These are phyloP conservation scores for Aromia moschata DNA, from an alignment of 2,888 invertebrate genomes.

Conservation along the genomic window DNA sequence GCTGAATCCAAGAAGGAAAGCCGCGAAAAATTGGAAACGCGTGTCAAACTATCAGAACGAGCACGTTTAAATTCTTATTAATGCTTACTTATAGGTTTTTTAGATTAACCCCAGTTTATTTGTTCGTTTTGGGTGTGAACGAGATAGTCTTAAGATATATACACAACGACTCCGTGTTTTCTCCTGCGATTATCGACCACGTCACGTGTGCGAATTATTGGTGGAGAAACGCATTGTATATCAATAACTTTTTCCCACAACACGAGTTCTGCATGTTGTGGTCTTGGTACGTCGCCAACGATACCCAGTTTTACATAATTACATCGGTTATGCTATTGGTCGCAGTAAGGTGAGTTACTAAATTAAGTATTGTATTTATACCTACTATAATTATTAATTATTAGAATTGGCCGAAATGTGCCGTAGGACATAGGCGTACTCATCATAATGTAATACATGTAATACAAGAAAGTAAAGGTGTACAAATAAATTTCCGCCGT, in stretches of 20 bases:
- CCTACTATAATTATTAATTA: too few relatives aligned
- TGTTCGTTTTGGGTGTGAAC: conserved; percentile 79
- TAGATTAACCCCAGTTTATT: conserved; percentile 83
- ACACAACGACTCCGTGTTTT: conserved; percentile 74
- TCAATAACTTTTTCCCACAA: conserved; percentile 81
- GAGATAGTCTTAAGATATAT: conserved; percentile 77
- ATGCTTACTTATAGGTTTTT: conserved; percentile 73
- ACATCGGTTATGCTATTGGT: conserved; percentile 73
- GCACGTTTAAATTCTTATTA: conserved; percentile 61
- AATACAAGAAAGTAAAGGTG: too few relatives aligned
- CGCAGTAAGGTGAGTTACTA: conserved; percentile 74
- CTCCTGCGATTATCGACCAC: conserved; percentile 76
- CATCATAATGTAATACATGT: too few relatives aligned
- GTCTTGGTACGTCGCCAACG: conserved; percentile 86
- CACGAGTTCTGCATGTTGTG: conserved; percentile 83
- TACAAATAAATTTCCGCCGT: too few relatives aligned
- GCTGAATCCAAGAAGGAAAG: conserved; percentile 67
- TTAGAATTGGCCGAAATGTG: too few relatives aligned
- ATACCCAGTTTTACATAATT: conserved; percentile 80
- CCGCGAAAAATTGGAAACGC: conserved; percentile 51
- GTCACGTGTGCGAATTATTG: conserved; percentile 79
- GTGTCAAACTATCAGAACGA: conserved; percentile 62
- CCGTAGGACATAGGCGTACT: too few relatives aligned
- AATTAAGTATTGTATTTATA: too few relatives aligned
- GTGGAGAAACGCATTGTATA: conserved; percentile 87